Evolutionary conservation across 2,113 vertebrate genomes (phyloP).

Genomic region (Corynorhinus townsendii): DNA sequence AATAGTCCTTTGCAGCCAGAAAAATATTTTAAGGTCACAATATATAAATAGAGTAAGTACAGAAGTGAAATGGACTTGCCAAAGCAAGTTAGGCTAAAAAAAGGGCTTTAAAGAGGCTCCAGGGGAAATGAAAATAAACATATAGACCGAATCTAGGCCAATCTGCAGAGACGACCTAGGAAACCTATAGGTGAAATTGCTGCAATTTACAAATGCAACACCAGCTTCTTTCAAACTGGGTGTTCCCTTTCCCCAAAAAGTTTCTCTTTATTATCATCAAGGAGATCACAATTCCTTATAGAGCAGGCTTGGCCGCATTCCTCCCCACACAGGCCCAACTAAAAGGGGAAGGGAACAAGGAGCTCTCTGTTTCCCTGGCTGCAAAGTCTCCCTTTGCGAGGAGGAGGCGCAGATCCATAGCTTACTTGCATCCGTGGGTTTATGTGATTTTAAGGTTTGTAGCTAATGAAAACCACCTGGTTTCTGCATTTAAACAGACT

Average conservation of each 20-base stretch:
- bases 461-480: constrained; percentile 59
- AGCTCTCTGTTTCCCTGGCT: constrained; percentile 51
- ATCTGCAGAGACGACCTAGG: not conserved
- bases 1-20: not conserved
- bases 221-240: constrained; percentile 18
- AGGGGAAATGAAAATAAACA: not conserved
- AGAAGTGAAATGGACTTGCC: not conserved
- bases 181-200: not conserved
- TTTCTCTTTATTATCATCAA: constrained; percentile 59
- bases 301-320: constrained; percentile 53
- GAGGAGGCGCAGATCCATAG: not conserved
- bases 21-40: not conserved
- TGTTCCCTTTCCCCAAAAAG: constrained; percentile 32
- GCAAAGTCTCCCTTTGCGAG: not conserved
- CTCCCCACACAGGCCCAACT: not conserved
- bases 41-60: not conserved
- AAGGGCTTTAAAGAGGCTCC: not conserved
- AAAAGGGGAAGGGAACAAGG: constrained; percentile 48
- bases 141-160: not conserved
- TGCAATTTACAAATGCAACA: not conserved
- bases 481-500: not conserved
- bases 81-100: not conserved
- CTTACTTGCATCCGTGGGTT: not conserved
- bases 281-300: constrained; percentile 68
- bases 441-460: constrained; percentile 30